These are phyloP conservation scores for Brotula barbata DNA, from an alignment of 2,797 vertebrate species.

Conservation along the genomic window DNA sequence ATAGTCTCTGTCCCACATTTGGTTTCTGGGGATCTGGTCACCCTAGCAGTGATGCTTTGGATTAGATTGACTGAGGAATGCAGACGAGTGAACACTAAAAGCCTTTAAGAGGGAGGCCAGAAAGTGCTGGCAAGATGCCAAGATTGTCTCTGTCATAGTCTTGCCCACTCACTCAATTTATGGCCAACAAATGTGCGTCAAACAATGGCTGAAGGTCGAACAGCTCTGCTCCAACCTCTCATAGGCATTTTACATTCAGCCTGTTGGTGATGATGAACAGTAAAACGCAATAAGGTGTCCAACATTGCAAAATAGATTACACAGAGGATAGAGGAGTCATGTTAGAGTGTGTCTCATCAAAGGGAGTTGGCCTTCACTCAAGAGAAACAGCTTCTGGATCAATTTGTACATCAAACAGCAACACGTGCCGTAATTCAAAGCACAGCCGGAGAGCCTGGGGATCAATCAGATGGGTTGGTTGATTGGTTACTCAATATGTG, in stretches of 20 bases:
- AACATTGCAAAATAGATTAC: conserved; percentile 15
- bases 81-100: conserved; percentile 32
- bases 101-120: conserved; percentile 11
- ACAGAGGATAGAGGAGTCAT: conserved; percentile 13
- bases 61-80: conserved; percentile 37
- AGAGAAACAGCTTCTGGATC: conserved; percentile 1
- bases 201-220: conserved; percentile 17
- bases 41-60: background rate
- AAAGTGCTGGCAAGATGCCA: conserved; percentile 19
- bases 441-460: too few relatives aligned
- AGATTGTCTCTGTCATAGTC: conserved; percentile 3
- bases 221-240: conserved; percentile 3
- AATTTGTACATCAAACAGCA: too few relatives aligned
- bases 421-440: too few relatives aligned
- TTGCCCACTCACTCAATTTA: conserved; percentile 25
- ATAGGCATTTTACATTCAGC: background rate
- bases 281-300: conserved; percentile 15
- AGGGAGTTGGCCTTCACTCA: conserved; percentile 2
- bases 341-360: conserved; percentile 8
- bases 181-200: background rate
- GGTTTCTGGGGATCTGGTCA: too few relatives aligned
- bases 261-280: background rate
- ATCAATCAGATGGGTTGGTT: too few relatives aligned
- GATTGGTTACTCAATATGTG: too few relatives aligned
- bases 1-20: too few relatives aligned